Evolutionary conservation across 1,140 invertebrate genomes (phyloP).

Genomic region (Schlechtendalia chinensis): DNA sequence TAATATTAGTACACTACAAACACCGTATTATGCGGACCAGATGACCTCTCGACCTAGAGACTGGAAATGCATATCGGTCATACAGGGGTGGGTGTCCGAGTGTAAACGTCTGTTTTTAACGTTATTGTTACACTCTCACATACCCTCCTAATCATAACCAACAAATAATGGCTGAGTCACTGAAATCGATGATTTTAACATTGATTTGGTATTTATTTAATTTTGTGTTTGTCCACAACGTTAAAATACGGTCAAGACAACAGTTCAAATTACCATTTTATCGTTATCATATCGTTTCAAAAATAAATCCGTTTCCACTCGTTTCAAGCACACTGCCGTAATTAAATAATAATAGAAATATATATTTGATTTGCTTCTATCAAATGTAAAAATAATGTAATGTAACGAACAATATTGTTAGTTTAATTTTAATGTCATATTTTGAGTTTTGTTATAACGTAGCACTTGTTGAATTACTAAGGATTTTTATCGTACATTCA

Average conservation of each 20-base stretch:
- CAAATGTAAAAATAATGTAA: no score
- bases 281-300: background rate
- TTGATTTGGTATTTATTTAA: background rate
- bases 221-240: background rate
- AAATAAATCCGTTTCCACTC: background rate
- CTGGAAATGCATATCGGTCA: background rate
- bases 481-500: background rate
- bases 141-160: background rate
- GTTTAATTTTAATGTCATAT: background rate
- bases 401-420: no score
- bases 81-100: conserved; percentile 9
- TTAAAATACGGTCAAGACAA: no score
- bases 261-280: background rate
- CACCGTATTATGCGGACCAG: background rate
- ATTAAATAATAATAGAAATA: no score
- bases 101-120: conserved; percentile 27
- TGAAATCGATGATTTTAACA: conserved; percentile 12
- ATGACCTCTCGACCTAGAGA: background rate
- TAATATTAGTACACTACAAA: background rate
- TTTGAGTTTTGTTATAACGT: background rate
- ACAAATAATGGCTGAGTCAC: background rate
- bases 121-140: background rate
- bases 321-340: no score
- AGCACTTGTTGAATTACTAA: background rate
- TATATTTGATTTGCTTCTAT: no score